Evolutionary conservation across 2,113 vertebrate genomes (phyloP), one percentile per base, ranked within the genome.

Genomic region (Climacteris rufus): DNA sequence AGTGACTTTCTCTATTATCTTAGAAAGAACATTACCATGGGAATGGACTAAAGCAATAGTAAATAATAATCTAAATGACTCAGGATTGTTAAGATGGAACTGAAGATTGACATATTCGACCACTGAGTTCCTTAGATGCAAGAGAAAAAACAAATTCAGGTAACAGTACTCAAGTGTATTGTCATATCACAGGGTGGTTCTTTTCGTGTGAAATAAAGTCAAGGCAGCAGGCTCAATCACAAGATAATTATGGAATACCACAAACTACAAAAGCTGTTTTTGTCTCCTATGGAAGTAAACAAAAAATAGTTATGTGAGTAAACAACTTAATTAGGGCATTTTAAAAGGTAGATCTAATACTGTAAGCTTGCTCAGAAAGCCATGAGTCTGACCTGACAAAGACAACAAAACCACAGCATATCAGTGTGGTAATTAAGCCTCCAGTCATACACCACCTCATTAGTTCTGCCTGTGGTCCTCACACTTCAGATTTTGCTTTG

Each of bases 131-230:
- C 42, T 66, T 0, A 11, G 31, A 50, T 22, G 24, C 17, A 72
- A 83, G 17, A 89, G 13, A 31, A 92, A 87, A 49, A 33, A 13
- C 6, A 83, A 71, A 37, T 44, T 40, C 68, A 50, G 11, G 10
- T 68, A 57, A 40, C 4, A n/a, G 24, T 19, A 37, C 19, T 10
- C 11, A 28, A 74, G 13, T 5, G 2, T 39, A 28, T 35, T n/a
- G 24, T 40, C 2, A 0, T 31, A 33, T 19, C 2, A 1, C 3
- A 60, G 47, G 10, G 35, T 1, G 1, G 21, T 15, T 89, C 27
- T 47, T 45, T 66, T 30, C 56, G 9, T 21, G 18, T 28, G 75
- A 90, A 83, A 72, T 44, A 21, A 49, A 83, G 35, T n/a, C 42
- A 59, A 59, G 30, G 13, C 21, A 68, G 17, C 33, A 84, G 35